phyloP scores from a whole-genome alignment of 2,888 invertebrate genomes.

The Lymantria dispar region DNA sequence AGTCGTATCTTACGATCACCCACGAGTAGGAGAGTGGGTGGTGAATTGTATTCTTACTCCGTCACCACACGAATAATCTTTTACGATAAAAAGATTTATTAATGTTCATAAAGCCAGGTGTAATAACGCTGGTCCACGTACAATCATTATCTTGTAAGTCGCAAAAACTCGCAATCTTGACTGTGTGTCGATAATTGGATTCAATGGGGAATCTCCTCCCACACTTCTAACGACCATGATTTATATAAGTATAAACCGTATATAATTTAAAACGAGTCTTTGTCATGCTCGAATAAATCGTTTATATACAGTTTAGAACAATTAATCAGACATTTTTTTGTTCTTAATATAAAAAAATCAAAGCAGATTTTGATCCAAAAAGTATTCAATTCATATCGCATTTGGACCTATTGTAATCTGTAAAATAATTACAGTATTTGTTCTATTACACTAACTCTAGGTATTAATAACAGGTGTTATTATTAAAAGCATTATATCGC shows the following conservation, averaged over 20 bases:
- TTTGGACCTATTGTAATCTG: conserved; percentile 35
- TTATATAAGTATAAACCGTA: conserved; percentile 64
- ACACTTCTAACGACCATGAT: conserved; percentile 60
- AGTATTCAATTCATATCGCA: conserved; percentile 5
- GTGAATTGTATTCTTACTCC: too few species aligned
- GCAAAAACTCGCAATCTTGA: conserved; percentile 68
- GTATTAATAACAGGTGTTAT: conserved; percentile 57
- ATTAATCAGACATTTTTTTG: not conserved
- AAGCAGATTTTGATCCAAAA: not conserved
- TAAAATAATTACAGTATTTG: conserved; percentile 60
- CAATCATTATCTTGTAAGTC: conserved; percentile 57
- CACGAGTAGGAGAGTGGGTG: too few species aligned
- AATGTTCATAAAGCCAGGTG: conserved; percentile 40
- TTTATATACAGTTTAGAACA: not conserved
- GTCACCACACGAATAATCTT: too few species aligned
- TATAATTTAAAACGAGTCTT: conserved; percentile 52
- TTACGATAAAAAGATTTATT: conserved; percentile 47
- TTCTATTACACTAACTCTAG: too few species aligned
- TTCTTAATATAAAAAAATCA: not conserved
- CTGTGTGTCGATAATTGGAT: conserved; percentile 65
- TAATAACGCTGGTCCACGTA: conserved; percentile 61
- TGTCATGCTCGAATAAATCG: conserved; percentile 20
- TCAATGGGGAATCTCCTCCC: conserved; percentile 69
- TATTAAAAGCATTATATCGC: conserved; percentile 51
- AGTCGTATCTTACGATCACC: too few species aligned